Evolutionary conservation across 2,797 vertebrate genomes (phyloP).

Genomic region (Pangasius sanitwongsei): DNA sequence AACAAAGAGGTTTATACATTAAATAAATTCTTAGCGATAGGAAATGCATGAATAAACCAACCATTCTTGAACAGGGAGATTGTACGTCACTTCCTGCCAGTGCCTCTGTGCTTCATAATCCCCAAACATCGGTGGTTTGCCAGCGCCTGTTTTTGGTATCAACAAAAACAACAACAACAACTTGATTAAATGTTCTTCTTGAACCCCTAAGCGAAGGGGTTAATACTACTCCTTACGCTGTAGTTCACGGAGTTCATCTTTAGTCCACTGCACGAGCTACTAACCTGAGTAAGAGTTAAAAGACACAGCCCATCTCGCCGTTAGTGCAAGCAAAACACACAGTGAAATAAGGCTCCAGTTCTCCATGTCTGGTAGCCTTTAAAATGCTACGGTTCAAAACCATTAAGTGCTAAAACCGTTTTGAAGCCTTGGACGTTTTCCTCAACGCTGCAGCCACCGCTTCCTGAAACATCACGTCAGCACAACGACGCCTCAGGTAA

Average conservation of each 20-base stretch:
- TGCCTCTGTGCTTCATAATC: slow-evolving; percentile 99
- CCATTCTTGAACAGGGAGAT: slow-evolving; percentile 89
- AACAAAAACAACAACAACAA: not conserved
- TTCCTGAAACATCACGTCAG: slow-evolving; percentile 51
- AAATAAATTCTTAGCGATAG: not conserved
- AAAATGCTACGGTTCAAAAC: not conserved
- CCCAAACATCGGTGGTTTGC: slow-evolving; percentile 93
- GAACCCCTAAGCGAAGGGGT: not conserved
- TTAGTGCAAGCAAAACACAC: slow-evolving; percentile 79
- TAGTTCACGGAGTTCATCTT: not conserved
- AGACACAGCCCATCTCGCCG: slow-evolving; percentile 90
- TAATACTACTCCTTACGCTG: not conserved
- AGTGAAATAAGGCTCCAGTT: slow-evolving; percentile 80
- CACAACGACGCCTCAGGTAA: not conserved
- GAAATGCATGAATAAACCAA: slow-evolving; percentile 66
- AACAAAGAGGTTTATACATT: not conserved
- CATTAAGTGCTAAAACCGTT: not conserved
- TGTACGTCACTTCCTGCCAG: slow-evolving; percentile 97
- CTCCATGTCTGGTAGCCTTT: slow-evolving; percentile 76
- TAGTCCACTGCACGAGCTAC: slow-evolving; percentile 20
- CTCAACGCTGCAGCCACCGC: not conserved
- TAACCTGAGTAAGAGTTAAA: slow-evolving; percentile 94
- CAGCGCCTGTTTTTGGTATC: slow-evolving; percentile 77
- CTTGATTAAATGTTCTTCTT: not conserved
- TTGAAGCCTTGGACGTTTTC: not conserved